Base-by-base conservation (phyloP, 1,140 invertebrate species). In the Amyelois transitella region DNA sequence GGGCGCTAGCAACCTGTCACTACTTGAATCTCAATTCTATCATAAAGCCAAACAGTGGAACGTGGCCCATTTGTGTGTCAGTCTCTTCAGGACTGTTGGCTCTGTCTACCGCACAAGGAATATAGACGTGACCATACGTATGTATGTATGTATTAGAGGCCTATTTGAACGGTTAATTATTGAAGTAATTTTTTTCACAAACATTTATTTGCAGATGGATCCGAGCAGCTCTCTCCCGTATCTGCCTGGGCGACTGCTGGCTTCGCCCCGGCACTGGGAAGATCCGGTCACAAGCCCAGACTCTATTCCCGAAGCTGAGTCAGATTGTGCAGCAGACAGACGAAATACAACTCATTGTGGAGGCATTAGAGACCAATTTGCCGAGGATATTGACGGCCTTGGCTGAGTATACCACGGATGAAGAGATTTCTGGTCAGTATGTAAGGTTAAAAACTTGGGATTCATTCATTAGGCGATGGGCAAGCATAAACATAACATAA, bases 231-330 rank as follows among this genome's bases (percentile, higher is more conserved):
- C 58, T 89, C 2, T 73, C 84, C 5, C 77, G 88, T 1, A 75
- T 89, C 14, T 88, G 80, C 49, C 76, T 89, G 4, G 87, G 88
- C 2, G 77, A 87, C 1, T 80, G 75, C 52, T 89, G 88, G 86
- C 64, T 89, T 1, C 72, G 86, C 18, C 86, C 88, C 1, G 85
- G 87, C 0, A 74, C 85, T 4, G 86, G 88, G 6, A 88, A 86
- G 54, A 88, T 88, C 19, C 57, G 88, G 5, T 79, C 75, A 0
- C 87, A 88, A 66, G 88, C 88, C 5, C 85, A 88, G 51, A 79
- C 76, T 6, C 62, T 88, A 5, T 81, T 89, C 21, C 86, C 84
- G 1, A 86, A 86, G 20, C 64, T 89, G 0, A 80, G 71, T 51
- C 82, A 88, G 49, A 84, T 88, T n/a, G 74, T 89, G 0, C 48